phyloP scores from a whole-genome alignment of 2,888 invertebrate genomes.

The Leptinotarsa haldemani region DNA sequence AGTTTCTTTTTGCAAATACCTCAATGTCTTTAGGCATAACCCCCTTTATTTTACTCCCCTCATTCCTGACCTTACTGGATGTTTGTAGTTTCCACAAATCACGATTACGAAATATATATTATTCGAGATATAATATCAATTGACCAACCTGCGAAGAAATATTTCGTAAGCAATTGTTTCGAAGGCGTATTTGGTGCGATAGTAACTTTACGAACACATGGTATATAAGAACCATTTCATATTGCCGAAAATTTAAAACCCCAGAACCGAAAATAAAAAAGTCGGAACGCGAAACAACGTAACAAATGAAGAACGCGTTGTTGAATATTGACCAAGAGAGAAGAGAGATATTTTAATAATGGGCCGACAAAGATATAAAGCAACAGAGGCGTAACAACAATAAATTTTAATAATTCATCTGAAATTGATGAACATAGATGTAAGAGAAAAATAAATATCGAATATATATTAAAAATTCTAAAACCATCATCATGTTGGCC shows the following conservation, averaged over 20 bases:
- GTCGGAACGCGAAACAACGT: constrained; percentile 44
- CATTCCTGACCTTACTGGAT: no score
- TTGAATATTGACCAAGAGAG: constrained; percentile 47
- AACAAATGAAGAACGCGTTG: constrained; percentile 49
- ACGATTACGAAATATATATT: no score
- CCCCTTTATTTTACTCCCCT: no score
- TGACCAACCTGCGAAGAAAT: no score
- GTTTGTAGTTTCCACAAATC: no score
- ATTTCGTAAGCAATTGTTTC: neutral
- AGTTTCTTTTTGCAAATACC: no score
- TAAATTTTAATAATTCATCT: neutral
- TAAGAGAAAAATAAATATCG: neutral
- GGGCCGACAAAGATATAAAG: constrained; percentile 47
- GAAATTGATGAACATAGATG: neutral
- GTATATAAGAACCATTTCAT: constrained; percentile 45
- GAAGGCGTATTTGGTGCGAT: constrained; percentile 19
- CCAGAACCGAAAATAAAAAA: constrained; percentile 46
- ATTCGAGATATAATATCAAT: no score
- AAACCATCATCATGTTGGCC: no score
- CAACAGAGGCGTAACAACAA: constrained; percentile 33
- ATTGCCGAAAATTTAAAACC: constrained; percentile 52
- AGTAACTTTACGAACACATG: constrained; percentile 15
- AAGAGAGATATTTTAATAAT: constrained; percentile 49
- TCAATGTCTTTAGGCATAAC: no score
- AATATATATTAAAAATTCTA: no score